phyloP scores from a whole-genome alignment of 2,113 vertebrate species.

The Drymodes brunneopygia region DNA sequence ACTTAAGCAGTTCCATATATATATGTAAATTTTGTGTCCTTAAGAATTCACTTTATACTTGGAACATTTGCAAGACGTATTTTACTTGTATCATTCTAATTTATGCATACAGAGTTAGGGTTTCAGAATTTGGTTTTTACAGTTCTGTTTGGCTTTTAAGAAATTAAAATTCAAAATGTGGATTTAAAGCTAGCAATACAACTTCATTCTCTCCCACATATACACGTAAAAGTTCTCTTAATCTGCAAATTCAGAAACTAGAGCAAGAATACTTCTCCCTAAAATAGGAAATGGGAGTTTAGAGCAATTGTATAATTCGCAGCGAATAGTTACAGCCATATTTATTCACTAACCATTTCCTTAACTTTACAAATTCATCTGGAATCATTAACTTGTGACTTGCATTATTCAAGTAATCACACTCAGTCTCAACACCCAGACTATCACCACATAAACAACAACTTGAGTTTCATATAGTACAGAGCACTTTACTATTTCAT shows the following conservation, averaged over 20 bases:
- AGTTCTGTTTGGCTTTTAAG: neutral
- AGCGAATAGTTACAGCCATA: neutral
- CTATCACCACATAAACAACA: neutral
- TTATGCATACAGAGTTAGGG: neutral
- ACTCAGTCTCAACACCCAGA: neutral
- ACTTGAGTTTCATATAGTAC: neutral
- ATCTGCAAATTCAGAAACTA: neutral
- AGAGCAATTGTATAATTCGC: neutral
- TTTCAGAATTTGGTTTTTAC: neutral
- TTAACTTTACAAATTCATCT: neutral
- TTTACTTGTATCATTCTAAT: neutral
- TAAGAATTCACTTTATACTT: neutral
- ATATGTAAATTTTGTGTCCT: neutral
- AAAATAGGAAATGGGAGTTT: neutral
- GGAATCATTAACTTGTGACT: neutral
- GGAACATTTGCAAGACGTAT: neutral
- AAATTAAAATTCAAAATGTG: neutral
- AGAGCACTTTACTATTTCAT: neutral
- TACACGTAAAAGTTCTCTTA: neutral
- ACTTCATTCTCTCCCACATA: neutral
- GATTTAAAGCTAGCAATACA: neutral
- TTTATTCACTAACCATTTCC: neutral
- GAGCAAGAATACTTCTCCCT: neutral
- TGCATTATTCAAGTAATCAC: neutral
- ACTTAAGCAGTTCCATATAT: neutral